phyloP scores from a whole-genome alignment of 2,888 invertebrate species.

The Tiliacea citrago region DNA sequence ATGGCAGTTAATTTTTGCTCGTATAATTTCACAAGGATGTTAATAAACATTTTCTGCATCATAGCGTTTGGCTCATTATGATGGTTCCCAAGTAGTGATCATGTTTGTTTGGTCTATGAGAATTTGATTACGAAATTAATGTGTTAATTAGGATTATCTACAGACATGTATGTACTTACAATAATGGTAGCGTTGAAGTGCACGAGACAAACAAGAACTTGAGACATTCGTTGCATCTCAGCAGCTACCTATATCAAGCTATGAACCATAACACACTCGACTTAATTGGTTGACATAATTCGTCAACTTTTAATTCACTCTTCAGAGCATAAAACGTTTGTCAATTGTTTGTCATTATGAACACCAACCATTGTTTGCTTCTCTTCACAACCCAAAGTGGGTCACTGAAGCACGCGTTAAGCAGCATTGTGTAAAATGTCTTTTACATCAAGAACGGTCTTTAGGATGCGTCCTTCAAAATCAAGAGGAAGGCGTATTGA shows the following conservation, averaged over 20 bases:
- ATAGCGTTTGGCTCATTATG: not conserved
- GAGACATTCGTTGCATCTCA: constrained; percentile 2
- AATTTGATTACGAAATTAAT: constrained; percentile 21
- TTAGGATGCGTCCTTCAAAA: constrained; percentile 52
- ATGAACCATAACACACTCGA: not conserved
- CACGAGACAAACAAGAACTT: not conserved
- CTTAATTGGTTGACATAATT: constrained; percentile 44
- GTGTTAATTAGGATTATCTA: not conserved
- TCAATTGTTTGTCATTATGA: constrained; percentile 41
- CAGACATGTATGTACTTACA: constrained; percentile 8
- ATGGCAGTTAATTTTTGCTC: not conserved
- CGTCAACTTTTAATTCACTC: constrained; percentile 29
- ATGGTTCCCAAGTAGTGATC: not conserved
- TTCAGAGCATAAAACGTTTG: constrained; percentile 34
- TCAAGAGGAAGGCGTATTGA: constrained; percentile 67
- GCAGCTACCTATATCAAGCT: not conserved
- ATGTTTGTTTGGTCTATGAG: not conserved
- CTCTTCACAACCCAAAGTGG: constrained; percentile 43
- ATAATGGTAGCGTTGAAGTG: constrained; percentile 23
- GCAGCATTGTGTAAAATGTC: constrained; percentile 44
- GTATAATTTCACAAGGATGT: not conserved
- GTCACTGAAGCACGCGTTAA: constrained; percentile 50
- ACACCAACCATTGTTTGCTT: constrained; percentile 44
- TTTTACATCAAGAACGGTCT: constrained; percentile 49
- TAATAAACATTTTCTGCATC: constrained; percentile 9